Conservation (phyloP, 2,113 vertebrate genomes). For the Hemiprocne comata region DNA sequence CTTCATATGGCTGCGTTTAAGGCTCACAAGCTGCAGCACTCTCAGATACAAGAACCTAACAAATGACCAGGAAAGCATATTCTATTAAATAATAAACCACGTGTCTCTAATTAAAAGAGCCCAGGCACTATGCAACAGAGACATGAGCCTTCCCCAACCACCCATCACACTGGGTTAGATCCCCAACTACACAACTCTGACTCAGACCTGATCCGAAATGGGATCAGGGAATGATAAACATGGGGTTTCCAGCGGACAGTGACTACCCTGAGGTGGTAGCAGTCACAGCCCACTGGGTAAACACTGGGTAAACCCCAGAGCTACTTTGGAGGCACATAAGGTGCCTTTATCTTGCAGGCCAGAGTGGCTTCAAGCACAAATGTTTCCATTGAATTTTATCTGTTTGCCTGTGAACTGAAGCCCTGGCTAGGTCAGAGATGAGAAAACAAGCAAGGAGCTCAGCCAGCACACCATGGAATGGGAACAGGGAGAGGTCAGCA, state of each 20-base stretch:
- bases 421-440: not conserved
- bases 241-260: not conserved
- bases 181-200: rapidly evolving
- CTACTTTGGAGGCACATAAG: not conserved
- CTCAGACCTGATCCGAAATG: not conserved
- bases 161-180: not conserved
- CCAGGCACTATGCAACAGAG: not conserved
- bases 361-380: rapidly evolving
- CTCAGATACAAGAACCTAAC: not conserved
- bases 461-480: rapidly evolving
- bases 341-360: not conserved
- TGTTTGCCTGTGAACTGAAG: not conserved
- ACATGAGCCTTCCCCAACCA: not conserved
- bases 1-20: not conserved
- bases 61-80: not conserved
- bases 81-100: slow-evolving; percentile 11
- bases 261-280: not conserved
- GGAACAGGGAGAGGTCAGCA: not conserved
- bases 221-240: not conserved
- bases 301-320: rapidly evolving
- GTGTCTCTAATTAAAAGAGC: slow-evolving; percentile 11
- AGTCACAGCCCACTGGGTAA: rapidly evolving
- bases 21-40: not conserved
- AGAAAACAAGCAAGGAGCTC: not conserved
- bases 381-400: not conserved